Conservation (phyloP, 2,888 invertebrate species). For the Cheilosia grossa region DNA sequence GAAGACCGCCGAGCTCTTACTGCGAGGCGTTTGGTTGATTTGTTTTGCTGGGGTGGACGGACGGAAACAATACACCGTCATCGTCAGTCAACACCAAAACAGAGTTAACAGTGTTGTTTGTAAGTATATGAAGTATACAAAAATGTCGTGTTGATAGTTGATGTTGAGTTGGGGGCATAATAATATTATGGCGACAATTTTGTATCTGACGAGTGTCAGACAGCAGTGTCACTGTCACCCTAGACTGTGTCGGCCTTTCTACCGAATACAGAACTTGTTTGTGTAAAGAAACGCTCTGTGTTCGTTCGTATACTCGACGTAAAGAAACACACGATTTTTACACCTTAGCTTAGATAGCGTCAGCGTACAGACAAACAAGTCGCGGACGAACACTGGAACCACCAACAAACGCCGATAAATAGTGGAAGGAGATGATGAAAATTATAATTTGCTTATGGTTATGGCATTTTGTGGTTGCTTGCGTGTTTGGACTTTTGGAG, state of each 20-base stretch:
- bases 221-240: too few relatives aligned
- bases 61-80: conserved; percentile 35
- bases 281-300: conserved; percentile 8
- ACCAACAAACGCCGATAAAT: conserved; percentile 49
- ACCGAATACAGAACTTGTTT: not conserved
- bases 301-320: not conserved
- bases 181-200: conserved; percentile 5
- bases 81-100: conserved; percentile 25
- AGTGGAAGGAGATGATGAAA: conserved; percentile 50
- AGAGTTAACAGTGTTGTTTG: conserved; percentile 40
- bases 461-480: conserved; percentile 31
- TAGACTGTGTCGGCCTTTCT: conserved; percentile 9
- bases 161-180: conserved; percentile 19
- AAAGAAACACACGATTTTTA: conserved; percentile 11
- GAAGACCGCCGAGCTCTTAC: conserved; percentile 67
- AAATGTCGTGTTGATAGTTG: conserved; percentile 4
- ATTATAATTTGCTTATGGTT: conserved; percentile 43
- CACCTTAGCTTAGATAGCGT: conserved; percentile 15
- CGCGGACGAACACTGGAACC: conserved; percentile 17
- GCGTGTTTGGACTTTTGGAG: conserved; percentile 46
- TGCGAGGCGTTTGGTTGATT: conserved; percentile 45
- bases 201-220: conserved; percentile 15
- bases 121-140: conserved; percentile 1
- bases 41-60: conserved; percentile 57
- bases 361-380: conserved; percentile 13